These are phyloP conservation scores for Glossophaga mutica DNA, from an alignment of 2,797 vertebrate genomes.

Conservation along the genomic window DNA sequence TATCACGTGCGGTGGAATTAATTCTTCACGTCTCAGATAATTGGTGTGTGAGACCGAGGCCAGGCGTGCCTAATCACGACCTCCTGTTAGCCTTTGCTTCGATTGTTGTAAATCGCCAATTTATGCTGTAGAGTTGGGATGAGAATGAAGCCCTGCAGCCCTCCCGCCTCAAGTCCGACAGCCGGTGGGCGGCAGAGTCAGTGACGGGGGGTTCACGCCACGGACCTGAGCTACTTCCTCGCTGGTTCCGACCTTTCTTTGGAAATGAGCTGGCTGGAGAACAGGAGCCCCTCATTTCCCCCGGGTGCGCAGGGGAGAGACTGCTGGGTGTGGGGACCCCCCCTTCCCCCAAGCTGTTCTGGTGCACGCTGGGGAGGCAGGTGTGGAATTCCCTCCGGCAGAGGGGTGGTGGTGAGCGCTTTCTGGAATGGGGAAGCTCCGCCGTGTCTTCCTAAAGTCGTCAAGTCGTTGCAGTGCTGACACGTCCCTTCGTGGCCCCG, in stretches of 20 bases:
- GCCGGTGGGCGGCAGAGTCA: not conserved
- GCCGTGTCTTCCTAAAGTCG: not conserved
- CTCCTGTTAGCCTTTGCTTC: not conserved
- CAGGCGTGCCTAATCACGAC: not conserved
- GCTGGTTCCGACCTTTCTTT: constrained; percentile 28
- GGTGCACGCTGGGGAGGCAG: too few species aligned
- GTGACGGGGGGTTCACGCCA: not conserved
- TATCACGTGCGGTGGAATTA: not conserved
- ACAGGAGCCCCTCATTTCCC: not conserved
- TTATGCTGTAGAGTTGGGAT: not conserved
- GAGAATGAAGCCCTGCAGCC: not conserved
- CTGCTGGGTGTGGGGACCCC: not conserved
- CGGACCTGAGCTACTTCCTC: not conserved
- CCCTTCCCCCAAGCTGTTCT: too few species aligned
- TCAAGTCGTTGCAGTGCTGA: not conserved
- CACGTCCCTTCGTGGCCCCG: not conserved
- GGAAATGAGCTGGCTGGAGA: not conserved
- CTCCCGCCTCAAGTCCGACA: not conserved
- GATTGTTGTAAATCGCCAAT: not conserved
- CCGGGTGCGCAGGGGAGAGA: not conserved
- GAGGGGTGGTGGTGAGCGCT: not conserved
- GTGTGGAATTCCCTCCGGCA: not conserved
- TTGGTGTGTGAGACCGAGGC: not conserved
- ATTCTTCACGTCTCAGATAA: not conserved
- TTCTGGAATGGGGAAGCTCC: not conserved